Base-by-base conservation (phyloP, 37 sponge, comb jelly and placozoan species). In the Aplysina aerophoba region DNA sequence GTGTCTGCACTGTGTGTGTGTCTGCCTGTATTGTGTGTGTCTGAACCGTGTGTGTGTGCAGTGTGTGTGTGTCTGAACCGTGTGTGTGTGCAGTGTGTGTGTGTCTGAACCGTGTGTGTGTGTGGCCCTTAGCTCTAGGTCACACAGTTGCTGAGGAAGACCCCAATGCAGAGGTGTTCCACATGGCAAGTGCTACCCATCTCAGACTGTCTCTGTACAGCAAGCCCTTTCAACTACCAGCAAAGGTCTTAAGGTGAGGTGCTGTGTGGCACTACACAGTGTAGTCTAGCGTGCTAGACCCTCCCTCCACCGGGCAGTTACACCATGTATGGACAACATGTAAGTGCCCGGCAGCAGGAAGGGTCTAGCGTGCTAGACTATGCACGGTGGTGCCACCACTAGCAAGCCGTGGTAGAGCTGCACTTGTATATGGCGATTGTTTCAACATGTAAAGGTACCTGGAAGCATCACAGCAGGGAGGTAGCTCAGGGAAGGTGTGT, bases 161-260 rank as follows among this genome's bases (percentile, higher is more conserved):
- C 55, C 92, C 92, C 28, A 91, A 95, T 85, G 80, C 84, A 27
- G 95, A 95, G 81, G 74, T 83, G 6, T 27, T 89, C 19, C 93
- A 90, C 57, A 92, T 90, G 95, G 62, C 92, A 62, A 86, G 89
- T 44, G 69, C 88, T 58, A 34, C 41, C 22, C 86, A 88, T 15
- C 83, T 92, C 72, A 90, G 88, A 86, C 85, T 39, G 28, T 72
- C 84, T 0, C 86, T 95, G 27, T 95, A 92, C 65, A 44, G 37
- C 50, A 84, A 82, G 11, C 87, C 93, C 5, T 95, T 95, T 69
- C 21, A 27, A n/a, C 58, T 90, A 14, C 91, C 95, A 60, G 22
- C 41, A 21, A n/a, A 84, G n/a, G 27, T 87, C 38, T n/a, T 59
- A 13, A 83, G 54, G 78, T 75, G 34, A 34, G 27, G 2, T n/a